Evolutionary conservation across 2,888 invertebrate genomes (phyloP).

Genomic region (Anarsia innoxiella): DNA sequence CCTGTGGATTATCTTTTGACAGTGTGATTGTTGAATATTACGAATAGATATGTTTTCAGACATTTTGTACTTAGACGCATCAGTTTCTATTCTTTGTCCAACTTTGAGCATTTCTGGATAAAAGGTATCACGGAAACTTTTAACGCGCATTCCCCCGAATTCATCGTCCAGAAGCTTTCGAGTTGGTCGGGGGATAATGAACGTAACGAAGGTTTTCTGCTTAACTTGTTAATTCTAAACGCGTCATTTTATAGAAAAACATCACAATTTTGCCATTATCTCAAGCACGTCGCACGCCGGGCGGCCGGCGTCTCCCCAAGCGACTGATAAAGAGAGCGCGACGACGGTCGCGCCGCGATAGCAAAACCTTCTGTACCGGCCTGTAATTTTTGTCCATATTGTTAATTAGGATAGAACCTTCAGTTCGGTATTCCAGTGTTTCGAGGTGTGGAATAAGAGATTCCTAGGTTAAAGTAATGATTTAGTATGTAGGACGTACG

Average conservation of each 20-base stretch:
- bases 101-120: too few species aligned
- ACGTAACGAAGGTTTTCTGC: constrained; percentile 6
- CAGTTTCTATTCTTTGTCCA: too few species aligned
- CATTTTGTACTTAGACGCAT: too few species aligned
- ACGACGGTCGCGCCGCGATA: constrained; percentile 53
- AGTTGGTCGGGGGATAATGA: constrained; percentile 23
- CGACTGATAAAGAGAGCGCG: constrained; percentile 66
- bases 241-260: constrained; percentile 52
- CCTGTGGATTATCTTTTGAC: constrained; percentile 60
- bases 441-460: constrained; percentile 66
- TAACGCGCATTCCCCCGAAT: too few species aligned
- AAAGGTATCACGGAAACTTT: too few species aligned
- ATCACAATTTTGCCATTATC: constrained; percentile 74
- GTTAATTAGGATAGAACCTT: constrained; percentile 59
- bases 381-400: constrained; percentile 67
- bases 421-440: constrained; percentile 66
- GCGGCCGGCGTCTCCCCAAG: constrained; percentile 44
- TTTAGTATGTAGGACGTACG: constrained; percentile 66
- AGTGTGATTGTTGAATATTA: constrained; percentile 45
- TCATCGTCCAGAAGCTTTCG: too few species aligned
- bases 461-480: constrained; percentile 70
- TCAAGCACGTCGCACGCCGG: constrained; percentile 49
- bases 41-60: constrained; percentile 43
- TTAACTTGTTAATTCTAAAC: not conserved
- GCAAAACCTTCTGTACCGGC: constrained; percentile 48